A percentile compares a stretch with the other conserved stretches of the same genome.
Conservation (phyloP, 2,113 vertebrate species). For the Eclectus roratus region DNA sequence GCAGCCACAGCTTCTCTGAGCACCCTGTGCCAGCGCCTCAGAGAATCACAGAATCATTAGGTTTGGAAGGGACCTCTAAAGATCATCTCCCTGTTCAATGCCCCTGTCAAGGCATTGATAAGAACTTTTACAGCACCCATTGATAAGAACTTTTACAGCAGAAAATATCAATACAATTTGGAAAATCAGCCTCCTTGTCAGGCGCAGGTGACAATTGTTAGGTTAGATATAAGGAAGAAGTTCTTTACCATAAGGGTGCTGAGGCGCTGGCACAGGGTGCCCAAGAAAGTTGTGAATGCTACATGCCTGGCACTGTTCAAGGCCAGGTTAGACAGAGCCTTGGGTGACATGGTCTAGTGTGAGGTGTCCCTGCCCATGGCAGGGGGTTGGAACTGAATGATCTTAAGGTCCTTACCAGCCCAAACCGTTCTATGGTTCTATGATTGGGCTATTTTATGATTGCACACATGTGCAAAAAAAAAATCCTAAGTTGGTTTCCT, state of each 20-base stretch:
- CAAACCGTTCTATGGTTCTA: neutral
- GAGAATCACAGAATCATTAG: neutral
- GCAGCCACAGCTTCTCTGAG: neutral
- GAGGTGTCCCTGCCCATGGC: neutral
- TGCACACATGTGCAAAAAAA: neutral
- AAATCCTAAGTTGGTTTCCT: neutral
- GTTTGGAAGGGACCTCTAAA: neutral
- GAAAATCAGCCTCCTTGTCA: neutral
- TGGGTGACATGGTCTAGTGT: neutral
- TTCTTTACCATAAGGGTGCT: neutral
- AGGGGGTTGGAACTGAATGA: neutral
- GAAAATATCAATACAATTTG: neutral
- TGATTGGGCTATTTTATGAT: no score
- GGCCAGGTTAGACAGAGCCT: neutral
- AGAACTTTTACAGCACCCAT: neutral
- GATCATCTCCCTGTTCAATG: neutral
- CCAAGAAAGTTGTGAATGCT: neutral
- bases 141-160: neutral
- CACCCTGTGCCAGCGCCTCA: neutral
- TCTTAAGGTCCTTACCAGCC: neutral
- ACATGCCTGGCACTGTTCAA: neutral
- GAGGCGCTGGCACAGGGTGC: neutral
- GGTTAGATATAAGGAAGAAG: neutral
- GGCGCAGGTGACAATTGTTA: rapidly evolving
- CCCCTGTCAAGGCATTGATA: neutral